phyloP scores from a whole-genome alignment of 2,797 vertebrate species.

The Muraenolepis orangiensis region DNA sequence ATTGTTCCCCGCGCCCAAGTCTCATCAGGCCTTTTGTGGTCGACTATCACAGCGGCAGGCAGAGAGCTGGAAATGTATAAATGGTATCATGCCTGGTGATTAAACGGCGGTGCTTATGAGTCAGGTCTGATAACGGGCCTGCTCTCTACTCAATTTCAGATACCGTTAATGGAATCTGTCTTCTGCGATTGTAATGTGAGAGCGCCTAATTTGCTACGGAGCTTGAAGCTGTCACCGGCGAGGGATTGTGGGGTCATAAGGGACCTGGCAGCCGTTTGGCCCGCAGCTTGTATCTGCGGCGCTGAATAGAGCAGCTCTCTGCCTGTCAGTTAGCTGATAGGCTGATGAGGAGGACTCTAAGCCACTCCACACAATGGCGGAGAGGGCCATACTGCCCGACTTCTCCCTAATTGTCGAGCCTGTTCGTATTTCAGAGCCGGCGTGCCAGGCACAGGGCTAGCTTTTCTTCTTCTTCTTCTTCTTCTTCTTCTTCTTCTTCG shows the following conservation, averaged over 20 bases:
- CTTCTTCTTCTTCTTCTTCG: constrained; percentile 32
- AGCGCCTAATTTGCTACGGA: constrained; percentile 99
- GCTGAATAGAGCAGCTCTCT: constrained; percentile 99
- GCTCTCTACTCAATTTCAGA: constrained; percentile 99
- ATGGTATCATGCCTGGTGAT: constrained; percentile 99
- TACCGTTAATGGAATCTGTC: constrained; percentile 99
- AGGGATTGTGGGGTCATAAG: constrained; percentile 99
- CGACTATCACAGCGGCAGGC: constrained; percentile 99
- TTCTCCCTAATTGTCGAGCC: constrained; percentile 99
- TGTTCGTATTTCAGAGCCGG: constrained; percentile 96
- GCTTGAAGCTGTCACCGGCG: constrained; percentile 99
- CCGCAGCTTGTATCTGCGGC: constrained; percentile 99
- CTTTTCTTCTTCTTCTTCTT: constrained; percentile 32
- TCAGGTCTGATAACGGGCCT: constrained; percentile 99
- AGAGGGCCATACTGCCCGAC: constrained; percentile 94
- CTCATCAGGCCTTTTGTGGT: constrained; percentile 99
- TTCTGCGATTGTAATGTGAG: constrained; percentile 99
- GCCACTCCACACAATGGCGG: constrained; percentile 97
- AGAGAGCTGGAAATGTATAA: constrained; percentile 99
- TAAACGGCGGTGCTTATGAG: constrained; percentile 99
- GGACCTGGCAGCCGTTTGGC: constrained; percentile 99
- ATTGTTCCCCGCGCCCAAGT: constrained; percentile 99
- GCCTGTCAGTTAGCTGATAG: constrained; percentile 99
- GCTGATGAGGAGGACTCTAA: constrained; percentile 99
- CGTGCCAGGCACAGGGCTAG: constrained; percentile 74